Evolutionary conservation across 2,113 vertebrate species (phyloP).

Genomic region (Phylloscopus trochilus): DNA sequence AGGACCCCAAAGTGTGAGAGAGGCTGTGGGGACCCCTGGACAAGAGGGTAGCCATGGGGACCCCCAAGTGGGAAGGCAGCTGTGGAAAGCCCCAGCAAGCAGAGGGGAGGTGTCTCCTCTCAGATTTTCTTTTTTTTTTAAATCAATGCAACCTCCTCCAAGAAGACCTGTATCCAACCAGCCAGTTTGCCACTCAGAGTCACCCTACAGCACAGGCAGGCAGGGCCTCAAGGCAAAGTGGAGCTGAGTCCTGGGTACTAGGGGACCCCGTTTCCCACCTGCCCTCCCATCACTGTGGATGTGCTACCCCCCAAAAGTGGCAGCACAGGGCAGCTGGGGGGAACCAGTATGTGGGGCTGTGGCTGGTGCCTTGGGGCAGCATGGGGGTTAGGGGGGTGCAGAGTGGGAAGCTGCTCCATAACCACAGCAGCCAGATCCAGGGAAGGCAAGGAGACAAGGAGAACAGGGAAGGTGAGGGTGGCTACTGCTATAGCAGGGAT

Average conservation of each 20-base stretch:
- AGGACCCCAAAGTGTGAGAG: background rate
- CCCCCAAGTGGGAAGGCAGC: background rate
- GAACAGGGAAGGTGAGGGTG: rapidly evolving
- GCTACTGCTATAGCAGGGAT: background rate
- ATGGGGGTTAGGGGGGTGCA: background rate
- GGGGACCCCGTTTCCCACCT: background rate
- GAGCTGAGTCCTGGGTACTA: background rate
- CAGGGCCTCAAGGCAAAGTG: background rate
- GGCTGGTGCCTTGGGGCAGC: background rate
- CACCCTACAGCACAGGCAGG: rapidly evolving
- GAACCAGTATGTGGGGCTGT: background rate
- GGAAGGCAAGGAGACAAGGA: background rate
- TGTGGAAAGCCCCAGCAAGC: background rate
- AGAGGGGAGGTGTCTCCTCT: background rate
- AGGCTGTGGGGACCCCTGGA: background rate
- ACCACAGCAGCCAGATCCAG: background rate
- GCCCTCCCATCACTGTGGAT: background rate
- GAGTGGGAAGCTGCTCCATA: background rate
- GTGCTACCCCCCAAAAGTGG: rapidly evolving
- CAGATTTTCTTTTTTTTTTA: background rate
- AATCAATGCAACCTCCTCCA: background rate
- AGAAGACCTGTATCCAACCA: background rate
- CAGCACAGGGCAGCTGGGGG: background rate
- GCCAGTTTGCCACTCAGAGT: background rate
- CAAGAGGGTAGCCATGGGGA: background rate